phyloP scores from a whole-genome alignment of 2,113 vertebrate species.

The Caracal caracal region DNA sequence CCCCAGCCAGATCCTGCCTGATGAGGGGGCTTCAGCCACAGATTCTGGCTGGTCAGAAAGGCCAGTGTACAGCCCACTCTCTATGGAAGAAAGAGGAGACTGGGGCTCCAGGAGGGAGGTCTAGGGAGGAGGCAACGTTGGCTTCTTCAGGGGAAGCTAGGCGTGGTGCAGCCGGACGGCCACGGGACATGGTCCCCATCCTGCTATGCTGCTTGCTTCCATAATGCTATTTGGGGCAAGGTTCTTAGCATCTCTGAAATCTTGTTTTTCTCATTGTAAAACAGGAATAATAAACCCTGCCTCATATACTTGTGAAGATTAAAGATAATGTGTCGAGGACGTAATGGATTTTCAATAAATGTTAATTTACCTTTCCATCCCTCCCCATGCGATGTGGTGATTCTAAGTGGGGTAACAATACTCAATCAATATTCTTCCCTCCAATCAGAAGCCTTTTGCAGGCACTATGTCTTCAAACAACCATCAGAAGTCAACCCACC shows the following conservation, averaged over 20 bases:
- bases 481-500: slow-evolving; percentile 56
- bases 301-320: slow-evolving; percentile 64
- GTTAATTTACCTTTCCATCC: slow-evolving; percentile 70
- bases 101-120: not conserved
- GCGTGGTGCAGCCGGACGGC: accelerated
- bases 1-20: not conserved
- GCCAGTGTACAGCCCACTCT: not conserved
- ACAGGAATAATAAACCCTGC: slow-evolving; percentile 9
- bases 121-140: accelerated
- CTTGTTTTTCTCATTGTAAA: slow-evolving; percentile 56
- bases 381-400: slow-evolving; percentile 63
- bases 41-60: not conserved
- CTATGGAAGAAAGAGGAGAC: not conserved
- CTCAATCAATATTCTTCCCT: slow-evolving; percentile 63
- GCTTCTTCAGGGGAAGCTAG: not conserved
- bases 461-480: slow-evolving; percentile 56
- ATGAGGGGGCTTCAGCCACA: not conserved
- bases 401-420: slow-evolving; percentile 59
- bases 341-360: slow-evolving; percentile 79
- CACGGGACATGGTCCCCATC: accelerated
- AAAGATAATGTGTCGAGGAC: slow-evolving; percentile 73
- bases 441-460: slow-evolving; percentile 60
- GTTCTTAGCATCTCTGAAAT: slow-evolving; percentile 43
- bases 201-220: not conserved
- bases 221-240: slow-evolving; percentile 42